Evolutionary conservation across 2,113 vertebrate species (phyloP), one percentile per base, ranked within the genome.

Genomic region (Cyanistes caeruleus): DNA sequence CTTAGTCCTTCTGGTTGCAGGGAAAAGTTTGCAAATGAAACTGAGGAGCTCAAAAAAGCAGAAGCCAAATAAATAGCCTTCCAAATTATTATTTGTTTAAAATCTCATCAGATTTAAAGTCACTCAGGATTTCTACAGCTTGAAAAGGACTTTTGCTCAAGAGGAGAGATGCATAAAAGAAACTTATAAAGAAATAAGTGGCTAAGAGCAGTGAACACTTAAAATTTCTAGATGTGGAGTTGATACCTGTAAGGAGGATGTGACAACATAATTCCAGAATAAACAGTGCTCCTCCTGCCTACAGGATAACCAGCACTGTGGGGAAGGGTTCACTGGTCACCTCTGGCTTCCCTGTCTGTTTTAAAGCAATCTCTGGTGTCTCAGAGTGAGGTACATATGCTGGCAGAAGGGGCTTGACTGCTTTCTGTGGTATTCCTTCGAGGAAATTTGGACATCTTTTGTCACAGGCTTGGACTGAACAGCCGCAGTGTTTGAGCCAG

Each of bases 281-380:
- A 51, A 52, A 43, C 6, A 63, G 20, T 0, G 0, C 5, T 81
- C 5, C 28, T 83, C 21, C 51, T 84, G 30, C 77, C 64, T 33
- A 11, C 0, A 0, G 31, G 11, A 44, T 73, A 59, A 35, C n/a
- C 73, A 46, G n/a, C 11, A 13, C 31, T 13, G 18, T 13, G 25
- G 3, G 2, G 28, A 69, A 12, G 13, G 25, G 5, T 14, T 89
- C 52, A 16, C 48, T 41, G 35, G 16, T 52, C 46, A 17, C 19
- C 41, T 64, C 78, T 62, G 49, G n/a, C 58, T 68, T 83, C 33
- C 33, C 53, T 65, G 8, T 23, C 13, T 0, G 0, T 53, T 90
- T 73, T 46, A 44, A 58, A 91, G 53, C 49, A n/a, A 35, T 41
- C 49, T 52, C 25, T 28, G 3, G 13, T 28, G 28, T 24, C 62